phyloP scores from a whole-genome alignment of 2,797 vertebrate genomes.

The Lutjanus campechanus region DNA sequence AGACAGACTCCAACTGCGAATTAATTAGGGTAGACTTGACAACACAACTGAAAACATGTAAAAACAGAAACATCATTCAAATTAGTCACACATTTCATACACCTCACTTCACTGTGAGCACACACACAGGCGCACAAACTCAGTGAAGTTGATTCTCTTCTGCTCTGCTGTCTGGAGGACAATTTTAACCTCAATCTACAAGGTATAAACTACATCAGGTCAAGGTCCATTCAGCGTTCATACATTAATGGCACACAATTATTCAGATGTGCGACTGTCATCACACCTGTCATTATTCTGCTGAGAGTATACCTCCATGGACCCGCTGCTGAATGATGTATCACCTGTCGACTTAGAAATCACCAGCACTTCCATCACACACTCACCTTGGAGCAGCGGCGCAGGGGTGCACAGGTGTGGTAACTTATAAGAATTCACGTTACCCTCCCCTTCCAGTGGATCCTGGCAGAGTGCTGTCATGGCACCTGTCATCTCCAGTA shows the following conservation, averaged over 20 bases:
- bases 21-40: constrained; percentile 66
- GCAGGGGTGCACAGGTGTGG: constrained; percentile 80
- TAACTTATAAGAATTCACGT: constrained; percentile 75
- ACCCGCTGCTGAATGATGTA: constrained; percentile 84
- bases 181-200: constrained; percentile 58
- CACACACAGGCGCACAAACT: constrained; percentile 22
- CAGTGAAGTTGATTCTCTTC: constrained; percentile 24
- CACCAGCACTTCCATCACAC: constrained; percentile 72
- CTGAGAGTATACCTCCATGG: constrained; percentile 76
- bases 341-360: constrained; percentile 84
- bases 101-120: neutral
- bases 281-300: constrained; percentile 81
- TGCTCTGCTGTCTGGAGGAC: constrained; percentile 28
- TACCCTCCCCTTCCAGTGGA: constrained; percentile 58
- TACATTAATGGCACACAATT: constrained; percentile 78
- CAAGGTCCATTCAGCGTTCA: constrained; percentile 76
- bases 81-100: constrained; percentile 26
- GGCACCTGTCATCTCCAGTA: constrained; percentile 82
- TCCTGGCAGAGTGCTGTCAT: constrained; percentile 75
- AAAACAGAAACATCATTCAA: constrained; percentile 61
- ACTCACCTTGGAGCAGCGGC: constrained; percentile 73
- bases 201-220: constrained; percentile 68
- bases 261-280: constrained; percentile 81
- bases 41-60: constrained; percentile 51
- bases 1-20: constrained; percentile 53